Evolutionary conservation across 2,888 invertebrate genomes (phyloP), one percentile per base, ranked within the genome.

Genomic region (Neoascia interrupta): DNA sequence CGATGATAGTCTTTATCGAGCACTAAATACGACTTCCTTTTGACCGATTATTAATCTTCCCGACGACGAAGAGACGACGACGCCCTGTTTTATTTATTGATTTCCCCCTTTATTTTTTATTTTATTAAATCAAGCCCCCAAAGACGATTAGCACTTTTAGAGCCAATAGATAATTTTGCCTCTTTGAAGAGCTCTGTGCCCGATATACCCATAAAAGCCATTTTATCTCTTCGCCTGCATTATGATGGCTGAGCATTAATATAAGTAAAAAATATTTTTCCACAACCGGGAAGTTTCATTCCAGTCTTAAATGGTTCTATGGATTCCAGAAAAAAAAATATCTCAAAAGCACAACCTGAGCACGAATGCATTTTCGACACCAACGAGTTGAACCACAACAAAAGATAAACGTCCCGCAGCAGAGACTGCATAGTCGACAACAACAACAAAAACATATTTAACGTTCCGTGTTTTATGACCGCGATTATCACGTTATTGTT

Each of bases 401-500:
- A 66, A 66, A 66, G 66, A 66, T 66, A 66, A 66, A 54, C 45
- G 43, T 26, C 26, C 64, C 43, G 23, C 53, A 64, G 10, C 28
- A 21, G 31, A 8, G 18, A 18, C 26, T 6, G 31, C 4, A 8
- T n/a, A 8, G 31, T 31, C n/a, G 31, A 6, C 8, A n/a, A n/a
- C n/a, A n/a, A n/a, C 31, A 31, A 6, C 8, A 31, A 13, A 49
- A 43, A 54, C 37, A 66, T 66, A 45, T 66, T 66, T 54, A 66
- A 43, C 26, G 54, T 66, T 54, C 19, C 54, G 47, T 66, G 45
- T 54, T 66, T 66, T 66, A 66, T 66, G 45, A 45, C 54, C 54
- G 6, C 45, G 66, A 66, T 66, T 66, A 66, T 66, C 66, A 54
- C 66, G 45, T 66, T 66, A 66, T 66, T 66, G 66, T 66, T 54